A percentile compares a stretch with the other conserved stretches of the same genome.
phyloP scores from a whole-genome alignment of 1,140 invertebrate genomes.

The Drosophila sturtevanti region DNA sequence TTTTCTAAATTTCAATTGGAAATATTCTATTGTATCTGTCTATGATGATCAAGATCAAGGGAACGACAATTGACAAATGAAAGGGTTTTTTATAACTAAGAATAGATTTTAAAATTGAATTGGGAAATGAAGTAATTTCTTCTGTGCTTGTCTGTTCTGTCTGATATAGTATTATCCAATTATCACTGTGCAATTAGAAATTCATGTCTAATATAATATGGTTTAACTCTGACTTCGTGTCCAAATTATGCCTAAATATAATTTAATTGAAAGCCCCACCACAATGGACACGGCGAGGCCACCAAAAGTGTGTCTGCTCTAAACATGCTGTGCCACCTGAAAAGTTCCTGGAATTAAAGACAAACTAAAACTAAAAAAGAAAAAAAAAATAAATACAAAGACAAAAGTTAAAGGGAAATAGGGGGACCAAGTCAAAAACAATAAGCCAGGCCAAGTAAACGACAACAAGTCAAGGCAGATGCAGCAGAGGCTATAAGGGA shows the following conservation, averaged over 20 bases:
- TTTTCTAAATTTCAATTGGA: too few relatives aligned
- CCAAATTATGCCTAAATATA: conserved; percentile 69
- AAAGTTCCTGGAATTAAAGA: conserved; percentile 72
- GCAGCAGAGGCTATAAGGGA: background rate
- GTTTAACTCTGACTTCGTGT: conserved; percentile 1
- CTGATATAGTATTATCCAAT: too few relatives aligned
- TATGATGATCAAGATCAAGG: too few relatives aligned
- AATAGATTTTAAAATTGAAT: too few relatives aligned
- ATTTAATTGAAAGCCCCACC: conserved; percentile 67
- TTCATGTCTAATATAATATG: background rate
- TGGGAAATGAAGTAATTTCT: too few relatives aligned
- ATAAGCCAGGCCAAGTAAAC: conserved; percentile 53
- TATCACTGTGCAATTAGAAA: background rate
- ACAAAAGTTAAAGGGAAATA: conserved; percentile 29
- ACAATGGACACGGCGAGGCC: conserved; percentile 61
- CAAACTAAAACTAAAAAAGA: conserved; percentile 19
- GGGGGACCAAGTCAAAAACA: conserved; percentile 52
- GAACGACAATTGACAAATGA: too few relatives aligned
- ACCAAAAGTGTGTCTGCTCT: conserved; percentile 74
- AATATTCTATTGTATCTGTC: too few relatives aligned
- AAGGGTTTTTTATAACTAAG: too few relatives aligned
- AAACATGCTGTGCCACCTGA: conserved; percentile 79
- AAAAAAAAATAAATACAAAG: conserved; percentile 29
- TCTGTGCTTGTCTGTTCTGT: too few relatives aligned
- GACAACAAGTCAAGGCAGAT: conserved; percentile 7